Evolutionary conservation across 2,113 vertebrate genomes (phyloP).

Genomic region (Lagenorhynchus albirostris): DNA sequence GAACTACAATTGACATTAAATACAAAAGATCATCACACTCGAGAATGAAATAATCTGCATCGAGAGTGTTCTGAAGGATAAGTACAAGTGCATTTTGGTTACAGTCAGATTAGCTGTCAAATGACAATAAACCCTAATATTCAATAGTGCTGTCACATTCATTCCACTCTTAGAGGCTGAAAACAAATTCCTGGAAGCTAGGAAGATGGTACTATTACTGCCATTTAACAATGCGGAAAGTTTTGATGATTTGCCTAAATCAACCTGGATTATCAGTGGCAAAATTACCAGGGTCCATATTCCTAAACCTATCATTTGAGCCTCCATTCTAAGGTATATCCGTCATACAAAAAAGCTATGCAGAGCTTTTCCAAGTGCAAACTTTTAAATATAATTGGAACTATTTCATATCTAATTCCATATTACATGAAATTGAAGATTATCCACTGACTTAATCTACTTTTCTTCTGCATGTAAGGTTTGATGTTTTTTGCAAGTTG

Average conservation of each 20-base stretch:
- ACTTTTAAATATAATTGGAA: neutral
- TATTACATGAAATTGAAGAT: neutral
- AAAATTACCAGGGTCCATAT: neutral
- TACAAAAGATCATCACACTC: neutral
- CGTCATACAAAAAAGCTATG: neutral
- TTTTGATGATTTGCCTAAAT: neutral
- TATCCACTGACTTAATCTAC: neutral
- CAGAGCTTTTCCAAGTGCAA: neutral
- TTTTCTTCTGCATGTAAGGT: neutral
- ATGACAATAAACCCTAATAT: neutral
- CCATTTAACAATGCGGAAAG: neutral
- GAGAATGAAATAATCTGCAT: neutral
- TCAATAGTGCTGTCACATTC: neutral
- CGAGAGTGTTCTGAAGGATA: neutral
- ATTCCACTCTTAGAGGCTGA: neutral
- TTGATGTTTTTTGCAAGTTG: neutral
- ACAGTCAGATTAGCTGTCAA: neutral
- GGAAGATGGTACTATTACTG: neutral
- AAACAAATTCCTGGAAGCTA: neutral
- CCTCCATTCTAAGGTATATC: neutral
- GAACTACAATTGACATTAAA: neutral
- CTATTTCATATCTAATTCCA: neutral
- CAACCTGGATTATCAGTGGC: neutral
- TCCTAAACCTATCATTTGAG: neutral
- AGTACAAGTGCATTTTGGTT: neutral